Conservation (phyloP, 53 echinoderm and acorn worm genomes). For the Mesocentrotus franciscanus region DNA sequence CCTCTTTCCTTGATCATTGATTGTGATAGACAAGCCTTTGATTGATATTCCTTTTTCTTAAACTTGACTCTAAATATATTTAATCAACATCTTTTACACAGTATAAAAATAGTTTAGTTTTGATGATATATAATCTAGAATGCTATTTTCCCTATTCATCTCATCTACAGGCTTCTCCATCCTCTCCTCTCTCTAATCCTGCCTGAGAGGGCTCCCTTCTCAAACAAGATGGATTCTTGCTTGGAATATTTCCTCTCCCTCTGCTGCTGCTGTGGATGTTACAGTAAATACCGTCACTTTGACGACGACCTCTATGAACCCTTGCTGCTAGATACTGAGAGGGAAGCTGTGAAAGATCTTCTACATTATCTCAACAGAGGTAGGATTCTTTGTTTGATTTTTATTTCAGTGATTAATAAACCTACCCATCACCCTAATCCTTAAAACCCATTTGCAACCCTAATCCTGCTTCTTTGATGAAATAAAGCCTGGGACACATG, state of each 20-base stretch:
- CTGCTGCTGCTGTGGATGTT: conserved; percentile 90
- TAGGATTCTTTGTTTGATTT: conserved; percentile 14
- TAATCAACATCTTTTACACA: neutral
- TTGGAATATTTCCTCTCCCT: conserved; percentile 87
- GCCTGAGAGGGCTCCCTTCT: neutral
- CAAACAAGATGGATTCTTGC: conserved; percentile 76
- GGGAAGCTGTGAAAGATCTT: conserved; percentile 92
- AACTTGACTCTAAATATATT: neutral
- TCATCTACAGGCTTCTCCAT: neutral
- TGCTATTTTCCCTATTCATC: neutral
- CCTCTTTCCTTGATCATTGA: too few species aligned
- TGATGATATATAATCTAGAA: neutral
- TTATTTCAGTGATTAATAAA: neutral
- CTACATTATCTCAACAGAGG: conserved; percentile 95
- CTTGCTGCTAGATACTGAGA: conserved; percentile 90
- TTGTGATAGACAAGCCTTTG: too few species aligned
- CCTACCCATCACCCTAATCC: neutral
- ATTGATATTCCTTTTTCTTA: too few species aligned
- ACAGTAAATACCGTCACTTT: conserved; percentile 76
- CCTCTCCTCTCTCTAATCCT: neutral
- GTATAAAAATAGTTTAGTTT: neutral
- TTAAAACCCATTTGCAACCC: too few species aligned
- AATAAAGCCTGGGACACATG: too few species aligned
- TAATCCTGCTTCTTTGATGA: too few species aligned
- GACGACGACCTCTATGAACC: conserved; percentile 94